These are phyloP conservation scores for Chondrosia reniformis DNA, from an alignment of 37 sponge, comb jelly and placozoan genomes.

Conservation along the genomic window DNA sequence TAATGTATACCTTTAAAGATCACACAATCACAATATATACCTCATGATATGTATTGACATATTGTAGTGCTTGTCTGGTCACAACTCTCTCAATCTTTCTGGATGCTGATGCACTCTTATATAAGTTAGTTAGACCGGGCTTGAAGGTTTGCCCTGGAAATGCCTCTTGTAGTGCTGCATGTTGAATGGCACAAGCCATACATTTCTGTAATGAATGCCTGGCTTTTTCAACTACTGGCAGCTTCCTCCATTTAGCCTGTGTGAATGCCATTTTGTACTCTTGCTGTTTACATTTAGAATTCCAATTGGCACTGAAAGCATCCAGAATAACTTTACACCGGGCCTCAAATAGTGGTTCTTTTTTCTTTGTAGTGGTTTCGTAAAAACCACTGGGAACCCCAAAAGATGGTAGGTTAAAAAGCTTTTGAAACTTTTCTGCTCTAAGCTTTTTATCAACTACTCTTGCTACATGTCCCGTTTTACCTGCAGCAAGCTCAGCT, in stretches of 20 bases:
- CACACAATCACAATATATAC: not conserved
- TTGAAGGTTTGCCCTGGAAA: constrained; percentile 4
- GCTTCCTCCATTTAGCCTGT: not conserved
- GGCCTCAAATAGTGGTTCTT: not conserved
- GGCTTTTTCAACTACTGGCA: constrained; percentile 4
- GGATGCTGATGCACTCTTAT: not conserved
- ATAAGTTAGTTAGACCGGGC: not conserved
- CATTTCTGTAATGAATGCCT: not conserved
- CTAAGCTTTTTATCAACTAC: not conserved
- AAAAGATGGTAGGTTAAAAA: not conserved
- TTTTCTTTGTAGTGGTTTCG: not conserved
- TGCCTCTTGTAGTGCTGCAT: not conserved
- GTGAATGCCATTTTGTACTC: not conserved
- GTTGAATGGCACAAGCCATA: not conserved
- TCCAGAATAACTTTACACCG: not conserved
- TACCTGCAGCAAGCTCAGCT: constrained; percentile 3
- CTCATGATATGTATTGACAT: constrained; percentile 5
- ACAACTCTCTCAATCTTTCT: not conserved
- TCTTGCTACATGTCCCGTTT: not conserved
- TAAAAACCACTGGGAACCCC: not conserved
- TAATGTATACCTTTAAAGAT: not conserved
- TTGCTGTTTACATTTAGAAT: not conserved
- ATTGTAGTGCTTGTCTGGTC: not conserved
- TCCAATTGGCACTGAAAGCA: not conserved
- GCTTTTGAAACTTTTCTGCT: constrained; percentile 9